Conservation (phyloP, 2,888 invertebrate species). For the Lacanobia oleracea region DNA sequence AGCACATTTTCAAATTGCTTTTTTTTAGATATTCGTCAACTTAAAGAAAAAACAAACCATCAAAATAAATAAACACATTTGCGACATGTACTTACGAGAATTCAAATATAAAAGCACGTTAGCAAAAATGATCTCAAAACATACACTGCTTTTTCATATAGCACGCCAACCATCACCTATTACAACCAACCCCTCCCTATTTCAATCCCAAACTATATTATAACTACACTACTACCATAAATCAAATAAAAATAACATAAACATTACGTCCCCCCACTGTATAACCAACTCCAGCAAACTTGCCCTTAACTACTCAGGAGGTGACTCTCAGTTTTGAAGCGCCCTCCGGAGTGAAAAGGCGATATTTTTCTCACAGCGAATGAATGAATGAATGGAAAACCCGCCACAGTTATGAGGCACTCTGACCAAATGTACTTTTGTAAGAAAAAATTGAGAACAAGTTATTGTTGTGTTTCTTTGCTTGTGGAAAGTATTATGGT, state of each 20-base stretch:
- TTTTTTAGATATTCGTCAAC: no score
- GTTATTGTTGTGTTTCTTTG: slow-evolving; percentile 39
- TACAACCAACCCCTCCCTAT: neutral
- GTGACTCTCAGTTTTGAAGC: slow-evolving; percentile 83
- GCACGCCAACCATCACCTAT: neutral
- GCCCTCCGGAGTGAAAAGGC: slow-evolving; percentile 66
- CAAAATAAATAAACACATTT: no score
- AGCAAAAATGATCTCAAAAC: no score
- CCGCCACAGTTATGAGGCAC: slow-evolving; percentile 50
- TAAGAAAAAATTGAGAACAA: slow-evolving; percentile 46
- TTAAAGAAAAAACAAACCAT: no score
- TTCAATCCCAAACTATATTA: slow-evolving; percentile 12
- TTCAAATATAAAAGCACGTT: no score
- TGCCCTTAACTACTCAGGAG: slow-evolving; percentile 78
- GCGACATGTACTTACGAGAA: no score
- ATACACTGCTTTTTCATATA: neutral
- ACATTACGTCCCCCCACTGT: slow-evolving; percentile 63
- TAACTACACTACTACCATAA: slow-evolving; percentile 15
- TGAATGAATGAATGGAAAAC: slow-evolving; percentile 58
- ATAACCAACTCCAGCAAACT: slow-evolving; percentile 64
- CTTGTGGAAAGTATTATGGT: slow-evolving; percentile 15
- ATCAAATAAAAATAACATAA: slow-evolving; percentile 36
- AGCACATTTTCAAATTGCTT: no score
- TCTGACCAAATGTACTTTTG: slow-evolving; percentile 54
- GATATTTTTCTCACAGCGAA: slow-evolving; percentile 61